Evolutionary conservation across 2,797 vertebrate species (phyloP).

Genomic region (Sphenodon punctatus): DNA sequence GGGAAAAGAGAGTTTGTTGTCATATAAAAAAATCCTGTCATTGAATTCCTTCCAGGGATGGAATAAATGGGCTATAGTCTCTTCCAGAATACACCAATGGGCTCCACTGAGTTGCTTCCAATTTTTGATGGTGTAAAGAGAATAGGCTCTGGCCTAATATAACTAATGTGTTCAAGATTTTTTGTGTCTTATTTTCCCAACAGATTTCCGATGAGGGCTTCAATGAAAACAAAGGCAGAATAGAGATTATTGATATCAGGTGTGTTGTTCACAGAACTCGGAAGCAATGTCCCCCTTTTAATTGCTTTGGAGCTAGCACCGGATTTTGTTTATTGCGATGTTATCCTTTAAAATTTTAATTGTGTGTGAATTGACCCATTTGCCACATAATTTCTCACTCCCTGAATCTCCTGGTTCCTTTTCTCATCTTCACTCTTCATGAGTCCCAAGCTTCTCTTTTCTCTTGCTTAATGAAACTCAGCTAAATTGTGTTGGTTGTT

Average conservation of each 20-base stretch:
- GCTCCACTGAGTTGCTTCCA: background rate
- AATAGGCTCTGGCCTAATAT: background rate
- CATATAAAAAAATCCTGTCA: background rate
- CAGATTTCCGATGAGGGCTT: background rate
- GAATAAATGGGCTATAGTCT: background rate
- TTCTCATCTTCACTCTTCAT: background rate
- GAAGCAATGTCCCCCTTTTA: background rate
- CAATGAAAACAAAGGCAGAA: slow-evolving; percentile 1
- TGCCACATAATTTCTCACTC: background rate
- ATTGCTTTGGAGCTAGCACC: background rate
- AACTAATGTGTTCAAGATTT: background rate
- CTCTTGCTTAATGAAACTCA: background rate
- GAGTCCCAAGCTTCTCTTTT: background rate
- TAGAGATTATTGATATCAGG: background rate
- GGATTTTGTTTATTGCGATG: background rate
- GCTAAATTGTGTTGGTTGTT: slow-evolving; percentile 27
- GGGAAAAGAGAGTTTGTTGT: background rate
- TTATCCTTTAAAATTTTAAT: slow-evolving; percentile 18
- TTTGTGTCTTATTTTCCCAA: background rate
- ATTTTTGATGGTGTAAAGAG: background rate
- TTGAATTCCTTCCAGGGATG: background rate
- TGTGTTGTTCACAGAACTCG: background rate
- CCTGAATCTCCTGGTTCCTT: background rate
- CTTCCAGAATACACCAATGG: background rate
- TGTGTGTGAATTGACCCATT: background rate